phyloP scores from a whole-genome alignment of 2,113 vertebrate genomes.

The Polypterus senegalus region DNA sequence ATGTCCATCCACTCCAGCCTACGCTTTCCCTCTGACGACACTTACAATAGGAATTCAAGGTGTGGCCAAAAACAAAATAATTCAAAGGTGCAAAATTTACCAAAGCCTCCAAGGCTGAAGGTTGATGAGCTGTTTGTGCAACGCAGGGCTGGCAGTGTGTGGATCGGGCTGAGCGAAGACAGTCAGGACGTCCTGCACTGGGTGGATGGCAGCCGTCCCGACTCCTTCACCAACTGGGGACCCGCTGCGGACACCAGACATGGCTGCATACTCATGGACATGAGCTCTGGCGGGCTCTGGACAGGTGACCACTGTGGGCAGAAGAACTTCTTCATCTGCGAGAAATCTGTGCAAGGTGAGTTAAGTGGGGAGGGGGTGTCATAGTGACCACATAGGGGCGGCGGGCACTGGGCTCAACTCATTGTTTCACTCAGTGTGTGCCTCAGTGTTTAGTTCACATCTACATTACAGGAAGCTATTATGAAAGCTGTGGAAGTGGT shows the following conservation, averaged over 20 bases:
- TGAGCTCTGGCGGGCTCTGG: slow-evolving; percentile 29
- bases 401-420: too few species aligned
- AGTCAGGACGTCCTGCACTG: slow-evolving; percentile 4
- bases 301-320: slow-evolving; percentile 28
- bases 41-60: neutral
- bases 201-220: slow-evolving; percentile 4
- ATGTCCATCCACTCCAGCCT: too few species aligned
- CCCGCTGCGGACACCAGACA: neutral
- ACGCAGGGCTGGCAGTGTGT: slow-evolving; percentile 27
- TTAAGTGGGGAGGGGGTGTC: neutral
- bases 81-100: too few species aligned
- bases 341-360: slow-evolving; percentile 33
- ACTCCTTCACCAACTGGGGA: slow-evolving; percentile 15
- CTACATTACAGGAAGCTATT: too few species aligned
- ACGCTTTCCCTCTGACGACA: neutral
- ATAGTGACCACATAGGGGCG: too few species aligned
- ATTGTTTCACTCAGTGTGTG: too few species aligned
- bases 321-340: slow-evolving; percentile 36
- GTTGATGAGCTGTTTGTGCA: neutral
- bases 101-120: neutral
- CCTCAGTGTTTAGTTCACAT: too few species aligned
- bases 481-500: too few species aligned
- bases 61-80: too few species aligned
- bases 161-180: slow-evolving; percentile 35
- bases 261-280: slow-evolving; percentile 37